Evolutionary conservation across 2,888 invertebrate species (phyloP).

Genomic region (Noctuana brunneofusca): DNA sequence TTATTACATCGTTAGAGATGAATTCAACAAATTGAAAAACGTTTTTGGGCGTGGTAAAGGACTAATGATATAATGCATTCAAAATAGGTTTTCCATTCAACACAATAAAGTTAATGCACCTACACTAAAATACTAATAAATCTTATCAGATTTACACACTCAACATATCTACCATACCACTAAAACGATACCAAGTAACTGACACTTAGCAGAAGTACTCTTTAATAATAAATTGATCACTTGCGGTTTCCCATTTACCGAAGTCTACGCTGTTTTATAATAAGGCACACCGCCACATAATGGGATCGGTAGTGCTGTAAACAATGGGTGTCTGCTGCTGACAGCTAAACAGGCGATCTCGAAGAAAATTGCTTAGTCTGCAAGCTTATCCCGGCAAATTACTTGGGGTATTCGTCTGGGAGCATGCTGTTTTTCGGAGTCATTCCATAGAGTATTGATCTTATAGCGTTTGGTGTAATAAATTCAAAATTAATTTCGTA

Average conservation of each 20-base stretch:
- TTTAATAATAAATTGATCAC: conserved; percentile 2
- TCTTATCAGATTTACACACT: not conserved
- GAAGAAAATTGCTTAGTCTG: conserved; percentile 30
- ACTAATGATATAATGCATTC: no score
- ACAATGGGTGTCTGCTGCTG: conserved; percentile 17
- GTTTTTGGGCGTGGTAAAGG: no score
- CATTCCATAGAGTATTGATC: not conserved
- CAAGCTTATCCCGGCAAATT: conserved; percentile 29
- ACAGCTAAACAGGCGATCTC: conserved; percentile 25
- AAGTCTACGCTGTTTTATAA: conserved; percentile 7
- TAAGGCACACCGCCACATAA: conserved; percentile 11
- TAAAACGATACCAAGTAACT: not conserved
- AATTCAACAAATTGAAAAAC: not conserved
- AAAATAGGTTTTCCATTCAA: no score
- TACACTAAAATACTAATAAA: no score
- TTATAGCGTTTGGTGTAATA: no score
- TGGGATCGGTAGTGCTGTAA: conserved; percentile 22
- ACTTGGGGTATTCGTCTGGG: conserved; percentile 19
- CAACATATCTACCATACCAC: no score
- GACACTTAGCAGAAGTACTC: not conserved
- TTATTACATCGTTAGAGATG: not conserved
- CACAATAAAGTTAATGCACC: no score
- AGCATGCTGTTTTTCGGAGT: conserved; percentile 19
- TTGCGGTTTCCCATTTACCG: conserved; percentile 13
- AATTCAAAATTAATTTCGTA: no score